Base-by-base conservation (phyloP, 2,888 invertebrate species). In the Sabellastarte sp. region DNA sequence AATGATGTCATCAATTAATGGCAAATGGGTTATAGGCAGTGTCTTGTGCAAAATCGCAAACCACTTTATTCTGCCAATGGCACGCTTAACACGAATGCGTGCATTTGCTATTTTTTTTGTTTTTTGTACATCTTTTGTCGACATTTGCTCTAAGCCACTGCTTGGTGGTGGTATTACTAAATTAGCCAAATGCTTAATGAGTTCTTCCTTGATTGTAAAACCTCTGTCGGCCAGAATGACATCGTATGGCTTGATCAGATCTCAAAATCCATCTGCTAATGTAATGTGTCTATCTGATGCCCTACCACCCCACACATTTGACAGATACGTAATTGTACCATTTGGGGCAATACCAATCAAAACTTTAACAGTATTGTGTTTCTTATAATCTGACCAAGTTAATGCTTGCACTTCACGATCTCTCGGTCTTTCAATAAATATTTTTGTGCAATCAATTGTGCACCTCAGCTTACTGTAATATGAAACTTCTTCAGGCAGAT, bases 361-460 rank as follows among this genome's bases (percentile, higher is more conserved):
- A 31, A 32, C 32, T 30, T 63, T 63, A 2, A 61, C 20, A 3
- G 60, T 61, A 55, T 60, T 59, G 59, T 63, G 63, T 5, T 63
- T 55, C 30, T 63, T 63, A 30, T 63, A 63, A 30, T 63, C 56
- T 31, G 55, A 55, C 60, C 56, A 63, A 28, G 50, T 59, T 50
- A 32, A n/a, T 26, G 63, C 51, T 28, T 52, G 32, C 3, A 52
- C 33, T 5, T 3, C 24, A 3, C 61, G 50, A 32, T 33, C 33
- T 28, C 51, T 3, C 1, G 55, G 60, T 28, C 52, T 55, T n/a
- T 63, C 53, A 33, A 63, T 55, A 30, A 63, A 63, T 1, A 60
- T 33, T 55, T 63, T 60, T 3, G 60, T 63, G 56, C 52, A 63
- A 29, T 63, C 63, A 5, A 63, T 60, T 20, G 55, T 53, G 24